These are phyloP conservation scores for Mystacides longicornis DNA, from an alignment of 2,888 invertebrate species.

Conservation along the genomic window DNA sequence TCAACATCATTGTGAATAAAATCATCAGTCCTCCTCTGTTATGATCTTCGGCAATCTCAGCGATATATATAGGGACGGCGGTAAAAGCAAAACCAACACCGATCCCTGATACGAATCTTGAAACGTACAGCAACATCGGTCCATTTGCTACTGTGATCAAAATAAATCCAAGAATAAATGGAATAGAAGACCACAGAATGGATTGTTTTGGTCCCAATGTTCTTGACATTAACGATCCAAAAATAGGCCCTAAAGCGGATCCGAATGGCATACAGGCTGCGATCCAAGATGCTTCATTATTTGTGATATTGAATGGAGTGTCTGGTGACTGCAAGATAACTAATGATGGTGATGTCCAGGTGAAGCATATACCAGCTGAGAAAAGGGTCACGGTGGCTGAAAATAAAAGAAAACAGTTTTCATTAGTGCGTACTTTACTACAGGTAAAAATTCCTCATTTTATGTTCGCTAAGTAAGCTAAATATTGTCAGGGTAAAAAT, in stretches of 20 bases:
- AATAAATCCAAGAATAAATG: constrained; percentile 19
- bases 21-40: constrained; percentile 25
- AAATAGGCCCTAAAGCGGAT: constrained; percentile 19
- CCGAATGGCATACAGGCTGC: constrained; percentile 20
- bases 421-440: no score
- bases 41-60: constrained; percentile 26
- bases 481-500: no score
- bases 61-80: constrained; percentile 25
- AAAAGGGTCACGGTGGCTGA: constrained; percentile 23
- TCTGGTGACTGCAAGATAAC: constrained; percentile 32
- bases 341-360: constrained; percentile 37
- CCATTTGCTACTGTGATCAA: constrained; percentile 18
- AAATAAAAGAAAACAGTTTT: constrained; percentile 18
- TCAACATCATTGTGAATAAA: constrained; percentile 20
- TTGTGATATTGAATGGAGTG: constrained; percentile 32
- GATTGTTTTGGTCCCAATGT: constrained; percentile 23
- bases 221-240: constrained; percentile 17
- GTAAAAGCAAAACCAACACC: constrained; percentile 24
- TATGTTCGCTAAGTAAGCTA: no score
- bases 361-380: constrained; percentile 33
- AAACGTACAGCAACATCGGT: constrained; percentile 30
- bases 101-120: constrained; percentile 29
- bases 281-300: constrained; percentile 36
- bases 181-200: constrained; percentile 18
- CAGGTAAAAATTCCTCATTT: no score